Conservation (phyloP, 92 coral and sea anemone genomes). For the Epizoanthus rinbou region DNA sequence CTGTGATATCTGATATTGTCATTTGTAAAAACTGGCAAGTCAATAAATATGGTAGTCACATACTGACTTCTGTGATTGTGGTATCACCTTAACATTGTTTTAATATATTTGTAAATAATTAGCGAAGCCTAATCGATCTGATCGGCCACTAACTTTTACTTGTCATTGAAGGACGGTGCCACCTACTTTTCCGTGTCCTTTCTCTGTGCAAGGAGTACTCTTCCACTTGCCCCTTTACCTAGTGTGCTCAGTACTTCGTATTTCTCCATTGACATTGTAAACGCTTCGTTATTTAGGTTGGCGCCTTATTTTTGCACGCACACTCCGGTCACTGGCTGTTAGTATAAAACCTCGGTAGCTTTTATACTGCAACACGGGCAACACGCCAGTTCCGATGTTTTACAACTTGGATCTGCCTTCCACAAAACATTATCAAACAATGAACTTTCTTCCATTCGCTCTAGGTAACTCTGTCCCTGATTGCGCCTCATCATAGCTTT, state of each 20-base stretch:
- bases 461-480: no score
- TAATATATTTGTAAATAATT: background rate
- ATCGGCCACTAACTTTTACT: background rate
- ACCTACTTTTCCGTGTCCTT: slow-evolving; percentile 76
- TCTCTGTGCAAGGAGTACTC: slow-evolving; percentile 82
- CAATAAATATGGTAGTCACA: background rate
- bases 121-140: background rate
- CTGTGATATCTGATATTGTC: no score
- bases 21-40: background rate
- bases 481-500: no score
- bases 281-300: background rate
- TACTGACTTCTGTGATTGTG: no score
- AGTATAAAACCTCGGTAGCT: no score
- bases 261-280: slow-evolving; percentile 63
- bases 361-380: background rate
- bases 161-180: background rate
- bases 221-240: slow-evolving; percentile 92
- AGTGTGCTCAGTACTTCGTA: slow-evolving; percentile 74
- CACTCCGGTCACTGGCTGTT: background rate
- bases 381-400: background rate
- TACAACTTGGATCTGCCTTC: background rate
- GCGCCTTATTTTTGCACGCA: background rate
- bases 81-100: no score
- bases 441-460: no score
- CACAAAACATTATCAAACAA: background rate